phyloP scores from a whole-genome alignment of 2,888 invertebrate genomes.

The Campoplex capitator region DNA sequence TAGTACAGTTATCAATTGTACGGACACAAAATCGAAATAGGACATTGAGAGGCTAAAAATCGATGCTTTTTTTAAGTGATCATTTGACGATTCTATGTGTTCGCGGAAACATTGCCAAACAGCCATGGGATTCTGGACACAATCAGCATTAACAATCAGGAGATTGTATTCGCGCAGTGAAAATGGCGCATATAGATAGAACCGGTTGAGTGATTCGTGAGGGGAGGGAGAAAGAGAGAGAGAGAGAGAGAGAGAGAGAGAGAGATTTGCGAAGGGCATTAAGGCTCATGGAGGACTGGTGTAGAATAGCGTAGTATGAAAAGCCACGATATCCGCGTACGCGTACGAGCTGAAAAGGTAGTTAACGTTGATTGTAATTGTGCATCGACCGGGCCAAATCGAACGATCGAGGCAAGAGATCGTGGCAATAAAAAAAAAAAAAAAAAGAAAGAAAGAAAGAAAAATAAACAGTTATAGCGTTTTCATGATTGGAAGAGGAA shows the following conservation, averaged over 20 bases:
- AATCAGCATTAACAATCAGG: constrained; percentile 69
- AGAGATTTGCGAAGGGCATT: constrained; percentile 42
- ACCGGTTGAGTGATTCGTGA: constrained; percentile 48
- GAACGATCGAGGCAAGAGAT: constrained; percentile 40
- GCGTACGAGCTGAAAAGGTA: constrained; percentile 73
- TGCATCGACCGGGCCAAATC: constrained; percentile 73
- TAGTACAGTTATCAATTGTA: neutral
- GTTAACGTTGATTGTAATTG: constrained; percentile 82
- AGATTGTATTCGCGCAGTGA: constrained; percentile 62
- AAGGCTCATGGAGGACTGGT: constrained; percentile 41
- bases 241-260: neutral
- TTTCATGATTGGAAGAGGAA: constrained; percentile 65
- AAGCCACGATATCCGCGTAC: constrained; percentile 60
- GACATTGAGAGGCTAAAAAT: neutral
- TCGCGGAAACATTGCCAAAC: constrained; percentile 19
- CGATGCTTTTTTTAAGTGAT: constrained; percentile 1
- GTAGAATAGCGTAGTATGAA: constrained; percentile 51
- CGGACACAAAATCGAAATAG: neutral
- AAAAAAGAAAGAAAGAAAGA: constrained; percentile 52
- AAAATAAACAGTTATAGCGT: constrained; percentile 39
- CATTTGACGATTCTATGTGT: constrained; percentile 20
- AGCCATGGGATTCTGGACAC: constrained; percentile 58
- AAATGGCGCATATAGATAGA: constrained; percentile 52
- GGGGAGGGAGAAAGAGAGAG: constrained; percentile 5
- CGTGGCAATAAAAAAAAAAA: constrained; percentile 40